A percentile compares a stretch with the other conserved stretches of the same genome.
Conservation (phyloP, 2,113 vertebrate species). For the Bungarus multicinctus region DNA sequence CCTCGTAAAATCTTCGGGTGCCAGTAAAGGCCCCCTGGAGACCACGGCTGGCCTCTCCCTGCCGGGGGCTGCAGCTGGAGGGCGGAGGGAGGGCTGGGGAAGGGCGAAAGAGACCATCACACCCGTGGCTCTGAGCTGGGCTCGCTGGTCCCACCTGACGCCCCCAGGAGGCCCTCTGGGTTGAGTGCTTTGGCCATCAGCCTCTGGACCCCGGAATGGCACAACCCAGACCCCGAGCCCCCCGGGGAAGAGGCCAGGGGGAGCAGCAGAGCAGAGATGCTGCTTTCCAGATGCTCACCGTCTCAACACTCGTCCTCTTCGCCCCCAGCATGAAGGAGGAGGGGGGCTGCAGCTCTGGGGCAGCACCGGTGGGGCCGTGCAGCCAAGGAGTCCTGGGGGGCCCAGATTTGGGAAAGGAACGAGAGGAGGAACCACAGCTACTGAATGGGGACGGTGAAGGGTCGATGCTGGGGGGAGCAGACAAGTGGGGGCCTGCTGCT, state of each 20-base stretch:
- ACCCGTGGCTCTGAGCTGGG: no score
- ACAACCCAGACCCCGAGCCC: not conserved
- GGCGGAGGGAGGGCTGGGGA: not conserved
- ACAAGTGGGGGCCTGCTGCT: not conserved
- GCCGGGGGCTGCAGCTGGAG: not conserved
- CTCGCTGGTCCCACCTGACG: not conserved
- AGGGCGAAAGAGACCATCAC: not conserved
- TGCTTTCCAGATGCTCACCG: not conserved
- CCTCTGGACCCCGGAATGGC: not conserved
- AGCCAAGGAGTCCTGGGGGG: fast-evolving
- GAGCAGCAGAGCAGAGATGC: not conserved
- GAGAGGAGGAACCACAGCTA: fast-evolving
- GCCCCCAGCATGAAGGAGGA: conserved; percentile 65
- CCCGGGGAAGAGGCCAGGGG: not conserved
- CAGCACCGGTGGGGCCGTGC: not conserved
- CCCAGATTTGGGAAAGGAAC: not conserved
- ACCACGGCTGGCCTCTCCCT: not conserved
- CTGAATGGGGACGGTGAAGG: not conserved
- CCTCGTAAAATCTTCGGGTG: conserved; percentile 28
- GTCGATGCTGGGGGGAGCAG: not conserved
- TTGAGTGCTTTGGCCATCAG: not conserved
- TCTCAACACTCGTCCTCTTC: not conserved
- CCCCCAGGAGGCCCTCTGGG: not conserved
- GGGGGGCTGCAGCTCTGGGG: conserved; percentile 65
- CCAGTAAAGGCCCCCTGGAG: conserved; percentile 20